These are phyloP conservation scores for Apis florea DNA, from an alignment of 1,140 invertebrate species.

Conservation along the genomic window DNA sequence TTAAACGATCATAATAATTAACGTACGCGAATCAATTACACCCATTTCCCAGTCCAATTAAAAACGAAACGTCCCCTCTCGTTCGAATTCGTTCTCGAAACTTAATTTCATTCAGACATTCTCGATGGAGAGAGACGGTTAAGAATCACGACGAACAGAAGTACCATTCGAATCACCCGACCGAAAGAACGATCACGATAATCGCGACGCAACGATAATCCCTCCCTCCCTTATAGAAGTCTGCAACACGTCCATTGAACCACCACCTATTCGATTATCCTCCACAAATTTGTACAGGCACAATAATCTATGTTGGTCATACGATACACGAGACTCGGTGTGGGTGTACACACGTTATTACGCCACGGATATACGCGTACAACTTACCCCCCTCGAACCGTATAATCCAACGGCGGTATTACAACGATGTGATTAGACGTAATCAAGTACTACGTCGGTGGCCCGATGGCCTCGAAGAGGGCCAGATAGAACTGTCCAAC, in stretches of 20 bases:
- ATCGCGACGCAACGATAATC: too few relatives aligned
- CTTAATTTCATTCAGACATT: too few relatives aligned
- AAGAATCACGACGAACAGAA: too few relatives aligned
- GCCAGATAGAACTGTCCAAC: conserved; percentile 35
- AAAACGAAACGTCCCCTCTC: too few relatives aligned
- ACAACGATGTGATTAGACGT: conserved; percentile 32
- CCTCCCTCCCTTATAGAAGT: background rate
- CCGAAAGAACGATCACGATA: too few relatives aligned
- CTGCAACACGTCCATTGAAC: background rate
- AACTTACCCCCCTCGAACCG: background rate
- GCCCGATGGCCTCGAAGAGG: conserved; percentile 17
- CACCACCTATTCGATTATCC: background rate
- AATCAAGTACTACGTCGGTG: conserved; percentile 23
- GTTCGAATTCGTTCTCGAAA: too few relatives aligned
- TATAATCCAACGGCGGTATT: conserved; percentile 1
- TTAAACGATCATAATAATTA: conserved; percentile 29
- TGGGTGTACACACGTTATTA: background rate
- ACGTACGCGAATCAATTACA: background rate
- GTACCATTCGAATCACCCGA: too few relatives aligned
- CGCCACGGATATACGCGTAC: background rate
- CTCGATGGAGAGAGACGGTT: too few relatives aligned
- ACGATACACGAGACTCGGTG: background rate
- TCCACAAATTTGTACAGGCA: background rate
- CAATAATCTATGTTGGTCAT: background rate
- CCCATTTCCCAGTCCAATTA: background rate